phyloP scores from a whole-genome alignment of 2,797 vertebrate species.

The Lepus oiostolus region DNA sequence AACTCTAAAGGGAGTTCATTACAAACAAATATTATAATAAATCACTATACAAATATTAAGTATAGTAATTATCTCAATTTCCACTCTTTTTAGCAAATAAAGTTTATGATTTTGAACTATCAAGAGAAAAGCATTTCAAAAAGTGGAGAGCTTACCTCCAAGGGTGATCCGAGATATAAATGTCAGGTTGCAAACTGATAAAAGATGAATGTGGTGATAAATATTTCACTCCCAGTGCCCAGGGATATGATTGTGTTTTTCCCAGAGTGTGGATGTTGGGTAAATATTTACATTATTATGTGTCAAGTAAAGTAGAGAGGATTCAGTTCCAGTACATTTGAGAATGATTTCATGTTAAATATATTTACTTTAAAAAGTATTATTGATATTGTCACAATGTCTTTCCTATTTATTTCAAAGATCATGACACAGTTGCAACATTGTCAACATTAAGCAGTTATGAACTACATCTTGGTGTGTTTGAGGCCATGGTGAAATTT shows the following conservation, averaged over 20 bases:
- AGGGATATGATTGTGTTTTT: conserved; percentile 2
- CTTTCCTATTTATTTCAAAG: conserved; percentile 22
- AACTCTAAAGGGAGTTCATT: conserved; percentile 82
- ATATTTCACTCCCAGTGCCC: not conserved
- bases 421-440: not conserved
- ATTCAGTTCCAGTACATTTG: not conserved
- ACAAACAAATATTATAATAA: conserved; percentile 80
- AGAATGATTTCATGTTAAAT: conserved; percentile 39
- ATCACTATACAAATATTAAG: conserved; percentile 71
- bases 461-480: not conserved
- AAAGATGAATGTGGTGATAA: not conserved
- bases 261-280: not conserved
- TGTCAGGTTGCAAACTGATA: not conserved
- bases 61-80: conserved; percentile 66
- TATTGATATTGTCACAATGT: not conserved
- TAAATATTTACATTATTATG: conserved; percentile 6
- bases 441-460: not conserved
- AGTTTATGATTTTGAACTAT: conserved; percentile 60
- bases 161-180: not conserved
- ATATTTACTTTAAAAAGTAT: not conserved
- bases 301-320: not conserved
- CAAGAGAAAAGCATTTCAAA: not conserved
- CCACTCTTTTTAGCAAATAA: conserved; percentile 57
- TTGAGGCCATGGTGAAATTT: conserved; percentile 2
- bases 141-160: not conserved